phyloP scores from a whole-genome alignment of 35 echinoderm and acorn worm species.

The Hemicentrotus pulcherrimus region DNA sequence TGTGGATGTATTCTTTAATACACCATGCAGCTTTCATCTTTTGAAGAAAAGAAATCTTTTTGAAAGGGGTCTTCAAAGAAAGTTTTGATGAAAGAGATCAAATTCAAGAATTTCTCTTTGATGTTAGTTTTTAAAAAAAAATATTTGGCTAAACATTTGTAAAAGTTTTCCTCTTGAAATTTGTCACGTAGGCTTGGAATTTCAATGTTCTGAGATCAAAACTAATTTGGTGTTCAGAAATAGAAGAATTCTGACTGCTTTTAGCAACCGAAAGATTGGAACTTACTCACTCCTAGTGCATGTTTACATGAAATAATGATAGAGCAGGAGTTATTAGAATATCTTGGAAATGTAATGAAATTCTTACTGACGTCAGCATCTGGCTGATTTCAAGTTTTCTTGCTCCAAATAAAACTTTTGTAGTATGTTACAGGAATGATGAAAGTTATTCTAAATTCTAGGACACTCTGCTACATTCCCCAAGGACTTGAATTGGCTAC shows the following conservation, averaged over 20 bases:
- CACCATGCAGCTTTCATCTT: no score
- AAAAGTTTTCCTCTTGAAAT: neutral
- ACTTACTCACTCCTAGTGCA: neutral
- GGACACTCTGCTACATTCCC: no score
- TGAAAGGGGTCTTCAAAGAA: neutral
- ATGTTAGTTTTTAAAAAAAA: neutral
- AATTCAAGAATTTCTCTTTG: neutral
- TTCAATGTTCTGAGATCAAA: neutral
- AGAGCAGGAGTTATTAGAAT: neutral
- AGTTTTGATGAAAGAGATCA: neutral
- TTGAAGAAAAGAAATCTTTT: no score
- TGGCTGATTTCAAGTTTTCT: neutral
- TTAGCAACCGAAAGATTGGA: neutral
- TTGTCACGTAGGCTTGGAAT: no score
- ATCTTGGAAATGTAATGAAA: neutral
- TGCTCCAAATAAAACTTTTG: neutral
- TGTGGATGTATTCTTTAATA: neutral
- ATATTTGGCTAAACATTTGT: neutral
- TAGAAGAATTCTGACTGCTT: neutral
- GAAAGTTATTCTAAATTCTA: no score
- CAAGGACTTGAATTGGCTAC: no score
- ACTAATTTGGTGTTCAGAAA: neutral
- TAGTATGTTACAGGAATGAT: no score
- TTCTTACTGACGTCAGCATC: neutral
- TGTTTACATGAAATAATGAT: neutral